phyloP scores from a whole-genome alignment of 2,888 invertebrate species.

The Calliphora vomitoria region DNA sequence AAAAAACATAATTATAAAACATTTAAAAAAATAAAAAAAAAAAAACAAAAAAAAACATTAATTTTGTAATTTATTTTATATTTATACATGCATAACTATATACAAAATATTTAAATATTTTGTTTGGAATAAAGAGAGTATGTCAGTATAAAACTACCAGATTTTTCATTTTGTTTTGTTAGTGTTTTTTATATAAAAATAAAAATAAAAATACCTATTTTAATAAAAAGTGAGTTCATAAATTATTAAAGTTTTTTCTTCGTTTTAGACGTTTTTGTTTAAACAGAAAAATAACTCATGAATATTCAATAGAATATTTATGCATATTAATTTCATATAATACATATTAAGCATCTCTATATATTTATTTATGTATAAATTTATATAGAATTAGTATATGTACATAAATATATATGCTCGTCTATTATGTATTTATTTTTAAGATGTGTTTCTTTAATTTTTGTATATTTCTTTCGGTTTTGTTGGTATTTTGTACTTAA shows the following conservation, averaged over 20 bases:
- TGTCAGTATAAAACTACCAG: constrained; percentile 25
- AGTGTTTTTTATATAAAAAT: constrained; percentile 13
- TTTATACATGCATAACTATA: too few species aligned
- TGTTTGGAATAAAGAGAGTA: constrained; percentile 26
- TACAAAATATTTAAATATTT: constrained; percentile 11
- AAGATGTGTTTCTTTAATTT: neutral
- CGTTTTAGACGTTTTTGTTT: constrained; percentile 34
- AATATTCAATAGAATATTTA: constrained; percentile 45
- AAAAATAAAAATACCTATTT: neutral
- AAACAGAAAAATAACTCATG: constrained; percentile 23
- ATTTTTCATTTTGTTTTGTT: constrained; percentile 21
- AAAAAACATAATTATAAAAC: constrained; percentile 23
- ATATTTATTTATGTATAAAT: neutral
- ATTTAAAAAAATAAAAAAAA: too few species aligned
- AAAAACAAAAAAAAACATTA: too few species aligned
- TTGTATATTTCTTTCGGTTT: too few species aligned
- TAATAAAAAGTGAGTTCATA: constrained; percentile 47
- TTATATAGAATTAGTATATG: neutral
- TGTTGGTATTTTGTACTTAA: neutral
- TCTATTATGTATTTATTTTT: too few species aligned
- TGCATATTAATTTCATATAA: constrained; percentile 12
- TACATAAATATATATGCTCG: neutral
- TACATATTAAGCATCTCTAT: neutral
- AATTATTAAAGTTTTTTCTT: constrained; percentile 43
- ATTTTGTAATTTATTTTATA: constrained; percentile 26